Evolutionary conservation across 1,140 invertebrate species (phyloP).

Genomic region (Bombus polaris): DNA sequence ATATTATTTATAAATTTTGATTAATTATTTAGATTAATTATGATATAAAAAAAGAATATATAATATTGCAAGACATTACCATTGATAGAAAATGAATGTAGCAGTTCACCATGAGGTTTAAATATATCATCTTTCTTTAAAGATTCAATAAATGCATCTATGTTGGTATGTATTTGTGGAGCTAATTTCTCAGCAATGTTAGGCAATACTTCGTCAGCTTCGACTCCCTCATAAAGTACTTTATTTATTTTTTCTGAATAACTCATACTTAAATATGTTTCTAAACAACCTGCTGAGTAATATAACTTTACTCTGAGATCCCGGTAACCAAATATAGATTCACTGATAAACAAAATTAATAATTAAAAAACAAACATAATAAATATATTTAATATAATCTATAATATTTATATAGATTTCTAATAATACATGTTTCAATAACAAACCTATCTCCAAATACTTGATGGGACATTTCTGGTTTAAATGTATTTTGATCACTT

Average conservation of each 20-base stretch:
- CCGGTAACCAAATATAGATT: slow-evolving; percentile 96
- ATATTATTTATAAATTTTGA: not conserved
- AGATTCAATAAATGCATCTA: slow-evolving; percentile 87
- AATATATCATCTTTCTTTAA: slow-evolving; percentile 89
- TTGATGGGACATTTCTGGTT: slow-evolving; percentile 96
- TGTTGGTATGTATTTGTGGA: slow-evolving; percentile 86
- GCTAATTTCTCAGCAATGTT: slow-evolving; percentile 86
- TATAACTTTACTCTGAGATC: slow-evolving; percentile 91
- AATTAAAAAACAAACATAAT: slow-evolving; percentile 25
- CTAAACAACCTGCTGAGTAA: slow-evolving; percentile 91
- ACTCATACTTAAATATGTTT: slow-evolving; percentile 88
- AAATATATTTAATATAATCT: not conserved
- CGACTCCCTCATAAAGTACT: slow-evolving; percentile 83
- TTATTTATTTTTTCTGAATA: slow-evolving; percentile 86
- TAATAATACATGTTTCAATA: not conserved
- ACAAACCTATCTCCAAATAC: slow-evolving; percentile 93
- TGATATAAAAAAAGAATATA: not conserved
- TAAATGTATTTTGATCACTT: slow-evolving; percentile 88
- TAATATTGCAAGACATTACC: slow-evolving; percentile 59
- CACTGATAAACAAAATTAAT: slow-evolving; percentile 83
- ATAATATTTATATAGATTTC: not conserved
- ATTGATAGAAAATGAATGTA: slow-evolving; percentile 84
- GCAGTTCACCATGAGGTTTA: slow-evolving; percentile 87
- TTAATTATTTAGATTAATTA: not conserved
- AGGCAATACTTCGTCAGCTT: slow-evolving; percentile 92